Conservation (phyloP, 2,113 vertebrate species). For the Malurus alboscapulatus region DNA sequence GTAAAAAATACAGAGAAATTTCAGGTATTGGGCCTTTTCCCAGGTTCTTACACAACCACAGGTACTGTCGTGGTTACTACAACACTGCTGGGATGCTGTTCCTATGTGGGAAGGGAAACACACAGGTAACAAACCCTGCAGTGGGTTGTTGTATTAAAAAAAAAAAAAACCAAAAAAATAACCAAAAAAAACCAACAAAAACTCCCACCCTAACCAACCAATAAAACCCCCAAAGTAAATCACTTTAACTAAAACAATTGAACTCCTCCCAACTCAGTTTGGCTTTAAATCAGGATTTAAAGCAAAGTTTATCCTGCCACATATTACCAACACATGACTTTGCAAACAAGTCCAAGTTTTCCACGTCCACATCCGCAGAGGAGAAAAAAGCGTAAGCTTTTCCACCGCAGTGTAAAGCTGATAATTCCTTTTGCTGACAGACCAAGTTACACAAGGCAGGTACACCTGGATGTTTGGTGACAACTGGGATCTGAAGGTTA, state of each 20-base stretch:
- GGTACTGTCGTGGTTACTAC: not conserved
- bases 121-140: not conserved
- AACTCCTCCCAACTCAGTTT: not conserved
- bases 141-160: not conserved
- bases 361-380: not conserved
- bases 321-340: rapidly evolving
- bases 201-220: too few relatives aligned
- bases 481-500: not conserved
- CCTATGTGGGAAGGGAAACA: not conserved
- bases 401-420: not conserved
- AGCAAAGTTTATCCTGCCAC: not conserved
- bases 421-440: not conserved
- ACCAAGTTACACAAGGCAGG: not conserved
- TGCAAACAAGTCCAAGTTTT: not conserved
- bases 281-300: not conserved
- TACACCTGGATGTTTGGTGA: not conserved
- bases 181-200: not conserved
- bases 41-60: not conserved
- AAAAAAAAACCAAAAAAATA: not conserved
- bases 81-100: not conserved
- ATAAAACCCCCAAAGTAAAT: not conserved
- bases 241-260: not conserved
- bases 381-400: not conserved
- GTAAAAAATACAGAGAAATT: not conserved
- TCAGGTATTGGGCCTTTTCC: not conserved